A percentile compares a stretch with the other conserved stretches of the same genome.
Conservation (phyloP, 2,888 invertebrate genomes). For the Fissipunctia ypsillon region DNA sequence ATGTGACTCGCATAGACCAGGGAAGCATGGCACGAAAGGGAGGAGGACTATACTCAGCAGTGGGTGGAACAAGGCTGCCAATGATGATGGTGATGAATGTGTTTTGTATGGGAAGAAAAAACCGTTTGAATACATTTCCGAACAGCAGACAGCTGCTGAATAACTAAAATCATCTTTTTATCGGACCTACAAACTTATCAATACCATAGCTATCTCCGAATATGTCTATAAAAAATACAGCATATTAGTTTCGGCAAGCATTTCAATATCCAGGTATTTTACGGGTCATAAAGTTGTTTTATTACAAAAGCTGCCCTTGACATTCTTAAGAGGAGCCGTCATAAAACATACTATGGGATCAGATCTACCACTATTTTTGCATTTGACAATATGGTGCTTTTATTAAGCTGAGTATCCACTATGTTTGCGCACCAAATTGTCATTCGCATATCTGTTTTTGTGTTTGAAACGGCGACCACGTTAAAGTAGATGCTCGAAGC, state of each 20-base stretch:
- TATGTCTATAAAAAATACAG: conserved; percentile 15
- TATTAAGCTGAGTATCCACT: conserved; percentile 5
- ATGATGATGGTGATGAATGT: background rate
- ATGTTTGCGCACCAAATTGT: background rate
- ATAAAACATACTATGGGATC: conserved; percentile 19
- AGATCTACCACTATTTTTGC: conserved; percentile 1
- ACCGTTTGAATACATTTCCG: background rate
- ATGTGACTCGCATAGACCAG: background rate
- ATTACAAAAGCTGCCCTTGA: conserved; percentile 36
- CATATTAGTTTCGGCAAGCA: conserved; percentile 26
- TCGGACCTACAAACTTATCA: background rate
- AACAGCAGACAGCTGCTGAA: background rate
- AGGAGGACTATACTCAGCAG: too few species aligned
- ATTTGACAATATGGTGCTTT: conserved; percentile 38
- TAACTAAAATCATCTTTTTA: background rate
- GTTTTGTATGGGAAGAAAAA: background rate
- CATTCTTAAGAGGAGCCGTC: conserved; percentile 10
- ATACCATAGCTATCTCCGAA: background rate
- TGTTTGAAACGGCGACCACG: background rate
- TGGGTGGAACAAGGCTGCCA: background rate
- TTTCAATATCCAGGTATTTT: conserved; percentile 49
- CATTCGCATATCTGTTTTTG: background rate
- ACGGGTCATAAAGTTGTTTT: conserved; percentile 51
- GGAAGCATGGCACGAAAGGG: background rate
- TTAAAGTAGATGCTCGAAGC: background rate